These are phyloP conservation scores for Scaptomyza parva DNA, from an alignment of 2,888 invertebrate genomes.

Conservation along the genomic window DNA sequence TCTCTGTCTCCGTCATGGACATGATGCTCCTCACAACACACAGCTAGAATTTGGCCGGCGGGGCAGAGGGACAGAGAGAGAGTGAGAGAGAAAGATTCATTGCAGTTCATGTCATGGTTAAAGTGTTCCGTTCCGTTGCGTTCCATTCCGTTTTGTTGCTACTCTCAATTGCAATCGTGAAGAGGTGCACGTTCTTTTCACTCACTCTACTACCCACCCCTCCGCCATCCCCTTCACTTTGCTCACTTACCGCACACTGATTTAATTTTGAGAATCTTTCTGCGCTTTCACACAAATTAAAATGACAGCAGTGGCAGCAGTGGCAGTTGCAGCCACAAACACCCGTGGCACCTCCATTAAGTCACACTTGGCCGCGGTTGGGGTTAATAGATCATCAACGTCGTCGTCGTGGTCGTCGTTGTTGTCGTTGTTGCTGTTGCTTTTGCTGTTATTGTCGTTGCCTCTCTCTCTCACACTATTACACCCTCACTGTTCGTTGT, in stretches of 20 bases:
- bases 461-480: neutral
- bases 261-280: slow-evolving; percentile 74
- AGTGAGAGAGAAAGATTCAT: slow-evolving; percentile 1
- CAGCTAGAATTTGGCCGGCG: neutral
- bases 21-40: neutral
- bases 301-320: slow-evolving; percentile 48
- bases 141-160: slow-evolving; percentile 10
- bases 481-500: neutral
- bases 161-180: slow-evolving; percentile 36
- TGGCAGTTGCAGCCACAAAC: slow-evolving; percentile 6
- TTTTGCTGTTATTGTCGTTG: too few species aligned
- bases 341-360: slow-evolving; percentile 12
- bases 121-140: slow-evolving; percentile 43
- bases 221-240: too few species aligned
- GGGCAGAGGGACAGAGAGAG: neutral
- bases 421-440: slow-evolving; percentile 2
- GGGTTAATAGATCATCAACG: slow-evolving; percentile 65
- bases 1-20: neutral
- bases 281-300: slow-evolving; percentile 73
- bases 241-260: slow-evolving; percentile 49
- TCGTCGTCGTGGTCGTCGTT: slow-evolving; percentile 8
- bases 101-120: slow-evolving; percentile 42
- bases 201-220: neutral
- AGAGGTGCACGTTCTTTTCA: slow-evolving; percentile 9
- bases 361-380: slow-evolving; percentile 43